phyloP scores from a whole-genome alignment of 1,140 invertebrate genomes.

The Tetraneura akinire region DNA sequence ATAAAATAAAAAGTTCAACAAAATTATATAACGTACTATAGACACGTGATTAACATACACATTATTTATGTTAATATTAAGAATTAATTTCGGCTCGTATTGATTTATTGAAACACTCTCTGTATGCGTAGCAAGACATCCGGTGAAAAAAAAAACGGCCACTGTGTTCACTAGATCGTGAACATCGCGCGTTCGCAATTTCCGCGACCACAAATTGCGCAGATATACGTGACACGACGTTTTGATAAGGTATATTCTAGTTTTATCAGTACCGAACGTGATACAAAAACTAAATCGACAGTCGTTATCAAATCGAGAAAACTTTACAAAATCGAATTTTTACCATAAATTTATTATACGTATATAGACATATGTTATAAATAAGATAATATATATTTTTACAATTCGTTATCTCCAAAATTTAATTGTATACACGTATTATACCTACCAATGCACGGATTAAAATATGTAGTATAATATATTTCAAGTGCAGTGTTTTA shows the following conservation, averaged over 20 bases:
- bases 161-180: slow-evolving; percentile 30
- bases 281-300: slow-evolving; percentile 26
- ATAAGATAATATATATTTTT: too few relatives aligned
- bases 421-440: too few relatives aligned
- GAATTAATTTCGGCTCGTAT: background rate
- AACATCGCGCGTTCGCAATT: slow-evolving; percentile 43
- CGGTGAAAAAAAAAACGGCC: slow-evolving; percentile 24
- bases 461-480: too few relatives aligned
- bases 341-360: too few relatives aligned
- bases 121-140: slow-evolving; percentile 14
- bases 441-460: too few relatives aligned
- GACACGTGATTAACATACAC: background rate
- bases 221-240: slow-evolving; percentile 42
- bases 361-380: too few relatives aligned
- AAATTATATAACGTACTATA: background rate
- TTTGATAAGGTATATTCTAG: slow-evolving; percentile 21
- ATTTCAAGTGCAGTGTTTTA: too few relatives aligned
- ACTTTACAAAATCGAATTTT: background rate
- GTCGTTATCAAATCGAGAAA: background rate
- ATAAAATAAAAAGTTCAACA: background rate
- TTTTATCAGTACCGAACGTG: slow-evolving; percentile 29
- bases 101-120: slow-evolving; percentile 26
- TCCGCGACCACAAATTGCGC: slow-evolving; percentile 45
- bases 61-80: background rate
- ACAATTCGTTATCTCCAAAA: too few relatives aligned